Conservation (phyloP, 1,140 invertebrate species). For the Zaprionus kolodkinae region DNA sequence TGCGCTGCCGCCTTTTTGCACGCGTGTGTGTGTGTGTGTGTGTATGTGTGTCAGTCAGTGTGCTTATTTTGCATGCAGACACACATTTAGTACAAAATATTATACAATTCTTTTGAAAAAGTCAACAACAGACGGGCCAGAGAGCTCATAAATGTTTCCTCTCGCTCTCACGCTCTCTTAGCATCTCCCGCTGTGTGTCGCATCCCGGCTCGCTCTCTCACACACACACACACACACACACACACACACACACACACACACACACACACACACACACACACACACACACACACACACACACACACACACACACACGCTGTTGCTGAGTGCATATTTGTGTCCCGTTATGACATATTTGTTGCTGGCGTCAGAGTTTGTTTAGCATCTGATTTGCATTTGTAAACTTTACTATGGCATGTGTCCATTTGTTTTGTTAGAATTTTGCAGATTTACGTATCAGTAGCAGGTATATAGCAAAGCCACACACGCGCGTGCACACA, state of each 20-base stretch:
- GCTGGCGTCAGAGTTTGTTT: conserved; percentile 74
- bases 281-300: too few relatives aligned
- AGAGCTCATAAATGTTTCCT: conserved; percentile 73
- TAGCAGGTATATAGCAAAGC: conserved; percentile 30
- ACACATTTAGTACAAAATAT: conserved; percentile 74
- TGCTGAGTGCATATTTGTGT: conserved; percentile 49
- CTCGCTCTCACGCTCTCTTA: conserved; percentile 16
- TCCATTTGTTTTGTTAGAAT: conserved; percentile 50
- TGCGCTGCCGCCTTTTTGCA: neutral
- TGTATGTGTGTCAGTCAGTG: conserved; percentile 21
- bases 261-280: too few relatives aligned
- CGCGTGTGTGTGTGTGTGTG: conserved; percentile 1
- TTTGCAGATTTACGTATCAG: conserved; percentile 59
- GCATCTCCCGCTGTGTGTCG: conserved; percentile 13
- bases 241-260: too few relatives aligned
- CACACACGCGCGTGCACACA: conserved; percentile 10
- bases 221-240: neutral
- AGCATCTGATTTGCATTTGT: conserved; percentile 81
- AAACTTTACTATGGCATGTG: conserved; percentile 76
- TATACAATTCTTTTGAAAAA: conserved; percentile 80
- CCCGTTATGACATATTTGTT: conserved; percentile 76
- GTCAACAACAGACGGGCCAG: conserved; percentile 65
- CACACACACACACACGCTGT: too few relatives aligned
- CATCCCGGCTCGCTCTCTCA: conserved; percentile 5
- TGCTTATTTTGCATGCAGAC: conserved; percentile 65